Percentiles rank a stretch among this genome's conserved stretches.
phyloP scores from a whole-genome alignment of 2,888 invertebrate species.

The Drosophila picticornis region DNA sequence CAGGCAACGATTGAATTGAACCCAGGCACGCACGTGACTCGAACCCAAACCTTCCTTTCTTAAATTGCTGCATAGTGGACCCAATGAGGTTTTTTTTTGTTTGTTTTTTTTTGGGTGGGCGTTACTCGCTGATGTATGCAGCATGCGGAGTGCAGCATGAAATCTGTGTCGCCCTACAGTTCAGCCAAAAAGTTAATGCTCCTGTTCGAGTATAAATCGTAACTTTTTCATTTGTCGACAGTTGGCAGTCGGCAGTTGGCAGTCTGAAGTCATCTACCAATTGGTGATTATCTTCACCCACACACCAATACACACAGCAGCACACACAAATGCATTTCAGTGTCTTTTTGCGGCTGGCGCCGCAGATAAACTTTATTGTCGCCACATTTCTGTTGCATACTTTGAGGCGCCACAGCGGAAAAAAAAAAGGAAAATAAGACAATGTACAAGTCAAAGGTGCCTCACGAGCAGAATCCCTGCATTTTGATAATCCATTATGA shows the following conservation, averaged over 20 bases:
- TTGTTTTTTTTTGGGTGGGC: conserved; percentile 32
- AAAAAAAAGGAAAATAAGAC: background rate
- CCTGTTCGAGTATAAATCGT: conserved; percentile 27
- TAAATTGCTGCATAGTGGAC: conserved; percentile 8
- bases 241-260: background rate
- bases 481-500: background rate
- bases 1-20: conserved; percentile 54
- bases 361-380: conserved; percentile 80
- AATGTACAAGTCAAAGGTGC: background rate
- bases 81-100: background rate
- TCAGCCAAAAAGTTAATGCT: conserved; percentile 23
- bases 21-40: conserved; percentile 67
- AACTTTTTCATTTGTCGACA: conserved; percentile 17
- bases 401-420: conserved; percentile 68
- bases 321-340: conserved; percentile 30
- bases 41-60: conserved; percentile 11
- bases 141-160: conserved; percentile 21
- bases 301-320: background rate
- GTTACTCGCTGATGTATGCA: conserved; percentile 28
- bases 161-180: conserved; percentile 54
- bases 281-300: conserved; percentile 30
- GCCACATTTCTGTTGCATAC: conserved; percentile 80
- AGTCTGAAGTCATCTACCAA: conserved; percentile 2
- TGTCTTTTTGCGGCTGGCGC: conserved; percentile 54
- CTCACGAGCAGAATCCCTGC: background rate